Conservation (phyloP, 2,888 invertebrate genomes). For the Cremastinae sp. region DNA sequence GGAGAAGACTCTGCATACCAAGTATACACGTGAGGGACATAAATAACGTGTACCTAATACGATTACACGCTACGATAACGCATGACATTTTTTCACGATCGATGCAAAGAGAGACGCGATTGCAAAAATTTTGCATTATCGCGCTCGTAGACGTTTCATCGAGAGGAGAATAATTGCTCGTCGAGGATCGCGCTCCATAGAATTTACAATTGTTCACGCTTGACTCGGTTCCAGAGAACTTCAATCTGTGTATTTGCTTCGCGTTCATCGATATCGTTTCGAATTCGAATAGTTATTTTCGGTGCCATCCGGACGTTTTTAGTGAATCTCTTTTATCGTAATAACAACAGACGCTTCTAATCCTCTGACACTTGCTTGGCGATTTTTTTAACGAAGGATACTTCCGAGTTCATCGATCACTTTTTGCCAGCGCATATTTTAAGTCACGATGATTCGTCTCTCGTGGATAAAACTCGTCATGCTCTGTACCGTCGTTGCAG, state of each 20-base stretch:
- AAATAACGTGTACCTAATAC: background rate
- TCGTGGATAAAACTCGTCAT: conserved; percentile 71
- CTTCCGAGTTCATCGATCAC: background rate
- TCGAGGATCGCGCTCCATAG: conserved; percentile 6
- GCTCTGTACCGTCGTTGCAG: conserved; percentile 68
- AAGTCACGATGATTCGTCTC: conserved; percentile 69
- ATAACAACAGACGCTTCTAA: no score
- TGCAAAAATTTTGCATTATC: no score
- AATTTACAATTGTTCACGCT: conserved; percentile 12
- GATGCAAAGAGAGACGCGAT: background rate
- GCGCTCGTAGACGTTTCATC: background rate
- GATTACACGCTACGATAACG: conserved; percentile 21
- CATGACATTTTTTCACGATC: conserved; percentile 38
- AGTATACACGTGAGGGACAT: background rate
- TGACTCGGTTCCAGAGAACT: no score
- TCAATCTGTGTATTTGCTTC: no score
- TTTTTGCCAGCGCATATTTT: background rate
- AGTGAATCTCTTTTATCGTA: background rate
- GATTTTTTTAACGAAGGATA: background rate
- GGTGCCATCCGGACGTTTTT: no score
- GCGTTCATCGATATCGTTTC: no score
- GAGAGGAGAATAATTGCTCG: conserved; percentile 26
- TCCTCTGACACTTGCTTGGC: background rate
- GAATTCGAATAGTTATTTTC: no score
- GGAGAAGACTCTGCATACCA: conserved; percentile 4